Base-by-base conservation (phyloP, 2,797 vertebrate genomes). In the Pseudopleuronectes americanus region DNA sequence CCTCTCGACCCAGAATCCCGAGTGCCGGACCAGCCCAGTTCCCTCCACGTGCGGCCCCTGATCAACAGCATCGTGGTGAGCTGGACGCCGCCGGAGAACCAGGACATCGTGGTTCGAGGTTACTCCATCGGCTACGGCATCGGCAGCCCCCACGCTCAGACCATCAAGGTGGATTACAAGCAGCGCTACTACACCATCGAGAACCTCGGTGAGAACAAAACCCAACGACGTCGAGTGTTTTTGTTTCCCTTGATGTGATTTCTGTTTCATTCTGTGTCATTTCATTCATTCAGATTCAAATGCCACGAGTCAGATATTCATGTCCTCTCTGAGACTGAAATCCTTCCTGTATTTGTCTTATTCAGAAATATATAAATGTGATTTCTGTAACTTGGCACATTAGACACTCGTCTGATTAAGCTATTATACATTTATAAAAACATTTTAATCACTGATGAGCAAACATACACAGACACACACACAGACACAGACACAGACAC, bases 151-250 rank as follows among this genome's bases (percentile, higher is more conserved):
- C 97, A 99, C 0, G 96, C 98, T 1, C 96, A 98, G 93, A 98
- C 96, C 83, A 96, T 98, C 92, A 97, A 96, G 79, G 96, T 99
- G 85, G 97, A 99, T 92, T 97, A 99, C 79, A 99, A 99, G 45
- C 98, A 99, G 83, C 96, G 98, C 84, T 99, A 99, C 82, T 99
- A 96, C 91, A 99, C 97, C 71, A 99, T 99, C 0, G 97, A 98
- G 87, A 97, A 96, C 87, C 90, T 99, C 3, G 96, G 98, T 99
- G 87, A 87, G 94, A 84, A 51, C 28, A 0, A 17, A 33, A 4
- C 51, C n/a, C n/a, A n/a, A n/a, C n/a, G n/a, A n/a, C n/a, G n/a
- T n/a, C n/a, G n/a, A n/a, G n/a, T n/a, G n/a, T n/a, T 24, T 54
- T 45, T 28, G 17, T 14, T 28, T 56, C 1, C 1, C 14, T n/a